phyloP scores from a whole-genome alignment of 2,113 vertebrate genomes.

The Glaucomys volans region DNA sequence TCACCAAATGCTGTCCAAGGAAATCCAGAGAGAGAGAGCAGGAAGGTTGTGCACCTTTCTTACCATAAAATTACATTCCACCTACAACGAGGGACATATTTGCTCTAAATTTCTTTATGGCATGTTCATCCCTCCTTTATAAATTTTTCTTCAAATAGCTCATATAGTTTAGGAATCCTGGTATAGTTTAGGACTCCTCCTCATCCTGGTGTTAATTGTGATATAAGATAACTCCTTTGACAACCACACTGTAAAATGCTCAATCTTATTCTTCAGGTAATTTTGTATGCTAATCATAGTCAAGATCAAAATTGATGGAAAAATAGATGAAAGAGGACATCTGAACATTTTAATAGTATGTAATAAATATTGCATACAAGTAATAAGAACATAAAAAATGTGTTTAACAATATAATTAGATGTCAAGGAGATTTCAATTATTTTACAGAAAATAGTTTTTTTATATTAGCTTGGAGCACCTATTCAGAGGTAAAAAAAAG shows the following conservation, averaged over 20 bases:
- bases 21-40: neutral
- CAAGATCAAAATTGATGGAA: neutral
- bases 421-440: constrained; percentile 54
- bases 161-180: neutral
- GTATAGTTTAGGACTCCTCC: neutral
- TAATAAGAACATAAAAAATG: constrained; percentile 41
- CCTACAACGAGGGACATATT: neutral
- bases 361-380: constrained; percentile 65
- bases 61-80: neutral
- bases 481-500: neutral
- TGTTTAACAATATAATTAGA: constrained; percentile 36
- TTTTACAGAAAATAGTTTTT: constrained; percentile 13
- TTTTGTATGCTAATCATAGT: constrained; percentile 41
- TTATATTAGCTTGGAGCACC: neutral
- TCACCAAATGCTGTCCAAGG: neutral
- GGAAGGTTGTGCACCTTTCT: neutral
- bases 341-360: constrained; percentile 47
- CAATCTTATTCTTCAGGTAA: neutral
- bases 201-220: neutral
- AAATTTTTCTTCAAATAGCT: neutral
- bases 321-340: constrained; percentile 56
- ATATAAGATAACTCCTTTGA: constrained; percentile 1
- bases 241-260: constrained; percentile 50
- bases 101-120: neutral
- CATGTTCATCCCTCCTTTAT: neutral